Evolutionary conservation across 2,888 invertebrate genomes (phyloP).

Genomic region (Melangyna quadrimaculata): DNA sequence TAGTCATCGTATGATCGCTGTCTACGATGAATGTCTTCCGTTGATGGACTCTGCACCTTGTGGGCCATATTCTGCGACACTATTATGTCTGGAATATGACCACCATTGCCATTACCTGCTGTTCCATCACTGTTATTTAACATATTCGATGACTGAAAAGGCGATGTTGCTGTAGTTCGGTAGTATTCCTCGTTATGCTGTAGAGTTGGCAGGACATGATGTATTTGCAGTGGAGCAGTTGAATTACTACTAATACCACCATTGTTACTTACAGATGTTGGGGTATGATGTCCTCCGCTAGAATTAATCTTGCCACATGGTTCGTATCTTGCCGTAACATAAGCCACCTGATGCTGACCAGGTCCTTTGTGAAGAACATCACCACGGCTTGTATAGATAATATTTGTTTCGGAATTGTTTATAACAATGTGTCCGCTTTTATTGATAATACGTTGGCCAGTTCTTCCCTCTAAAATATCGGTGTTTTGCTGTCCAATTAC

Average conservation of each 20-base stretch:
- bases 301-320: slow-evolving; percentile 74
- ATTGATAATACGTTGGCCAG: slow-evolving; percentile 58
- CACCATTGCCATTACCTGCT: slow-evolving; percentile 42
- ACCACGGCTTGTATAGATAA: slow-evolving; percentile 73
- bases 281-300: slow-evolving; percentile 70
- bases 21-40: slow-evolving; percentile 82
- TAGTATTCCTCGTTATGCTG: slow-evolving; percentile 82
- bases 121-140: slow-evolving; percentile 69
- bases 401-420: slow-evolving; percentile 73
- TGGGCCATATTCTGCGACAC: slow-evolving; percentile 76
- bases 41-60: slow-evolving; percentile 72
- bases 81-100: slow-evolving; percentile 77
- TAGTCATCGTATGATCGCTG: slow-evolving; percentile 87
- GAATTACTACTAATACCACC: slow-evolving; percentile 67
- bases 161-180: slow-evolving; percentile 84
- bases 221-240: slow-evolving; percentile 76
- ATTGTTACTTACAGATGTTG: slow-evolving; percentile 64
- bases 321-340: slow-evolving; percentile 78
- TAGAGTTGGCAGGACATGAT: slow-evolving; percentile 79
- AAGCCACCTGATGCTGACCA: slow-evolving; percentile 73
- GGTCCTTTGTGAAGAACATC: slow-evolving; percentile 60
- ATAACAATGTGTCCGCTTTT: slow-evolving; percentile 71
- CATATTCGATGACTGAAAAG: slow-evolving; percentile 80
- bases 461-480: slow-evolving; percentile 49
- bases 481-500: slow-evolving; percentile 46